Conservation (phyloP, 2,113 vertebrate genomes). For the Phylloscopus trochiloides region DNA sequence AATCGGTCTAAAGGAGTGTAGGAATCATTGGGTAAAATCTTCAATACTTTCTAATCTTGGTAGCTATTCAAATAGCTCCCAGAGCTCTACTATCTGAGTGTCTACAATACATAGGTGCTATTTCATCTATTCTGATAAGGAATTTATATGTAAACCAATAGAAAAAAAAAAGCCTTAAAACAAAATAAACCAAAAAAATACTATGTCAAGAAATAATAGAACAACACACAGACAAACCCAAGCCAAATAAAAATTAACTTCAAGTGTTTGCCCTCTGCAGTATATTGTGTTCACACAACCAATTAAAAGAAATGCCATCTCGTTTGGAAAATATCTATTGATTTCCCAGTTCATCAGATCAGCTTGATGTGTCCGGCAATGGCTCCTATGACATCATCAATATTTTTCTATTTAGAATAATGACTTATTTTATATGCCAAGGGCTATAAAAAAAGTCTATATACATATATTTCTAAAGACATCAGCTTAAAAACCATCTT, state of each 20-base stretch:
- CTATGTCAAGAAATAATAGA: conserved; percentile 19
- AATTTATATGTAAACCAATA: not conserved
- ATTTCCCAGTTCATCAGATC: conserved; percentile 78
- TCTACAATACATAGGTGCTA: not conserved
- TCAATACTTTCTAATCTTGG: conserved; percentile 10
- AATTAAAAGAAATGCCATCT: conserved; percentile 80
- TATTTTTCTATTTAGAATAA: conserved; percentile 84
- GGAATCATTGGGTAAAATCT: not conserved
- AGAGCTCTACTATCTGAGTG: not conserved
- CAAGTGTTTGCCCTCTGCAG: conserved; percentile 44
- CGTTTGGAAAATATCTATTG: conserved; percentile 79
- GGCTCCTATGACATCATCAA: conserved; percentile 79
- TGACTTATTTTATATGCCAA: conserved; percentile 81
- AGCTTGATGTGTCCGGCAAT: conserved; percentile 77
- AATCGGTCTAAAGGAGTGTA: not conserved
- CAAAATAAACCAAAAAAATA: not conserved
- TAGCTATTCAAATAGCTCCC: conserved; percentile 20
- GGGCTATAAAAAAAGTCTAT: conserved; percentile 76
- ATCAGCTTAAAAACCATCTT: conserved; percentile 69
- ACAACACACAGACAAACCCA: conserved; percentile 23
- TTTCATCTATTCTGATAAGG: conserved; percentile 3
- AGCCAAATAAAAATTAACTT: conserved; percentile 71
- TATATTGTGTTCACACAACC: conserved; percentile 73
- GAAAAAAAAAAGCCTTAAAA: not conserved
- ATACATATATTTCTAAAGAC: conserved; percentile 75